Percentiles rank a stretch among this genome's conserved stretches.
Evolutionary conservation across 2,113 vertebrate genomes (phyloP).

Genomic region (Podarcis raffonei): DNA sequence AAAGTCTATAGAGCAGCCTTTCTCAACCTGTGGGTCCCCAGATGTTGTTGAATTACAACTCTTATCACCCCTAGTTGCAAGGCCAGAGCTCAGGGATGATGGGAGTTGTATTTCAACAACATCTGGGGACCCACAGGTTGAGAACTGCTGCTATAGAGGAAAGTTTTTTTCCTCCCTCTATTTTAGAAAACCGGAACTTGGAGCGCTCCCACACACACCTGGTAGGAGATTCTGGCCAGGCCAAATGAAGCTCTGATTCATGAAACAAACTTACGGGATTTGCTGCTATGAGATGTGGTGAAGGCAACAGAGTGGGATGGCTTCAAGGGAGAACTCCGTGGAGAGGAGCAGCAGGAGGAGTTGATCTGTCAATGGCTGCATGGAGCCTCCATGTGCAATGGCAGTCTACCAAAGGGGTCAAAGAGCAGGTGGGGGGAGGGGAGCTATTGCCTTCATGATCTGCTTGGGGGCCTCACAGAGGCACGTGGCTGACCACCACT

Average conservation of each 20-base stretch:
- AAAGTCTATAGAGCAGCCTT: no score
- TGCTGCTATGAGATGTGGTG: neutral
- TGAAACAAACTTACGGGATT: neutral
- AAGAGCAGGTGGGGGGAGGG: no score
- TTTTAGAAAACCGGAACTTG: neutral
- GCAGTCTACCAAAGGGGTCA: neutral
- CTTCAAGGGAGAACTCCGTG: neutral
- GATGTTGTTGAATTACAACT: no score
- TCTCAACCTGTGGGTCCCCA: no score
- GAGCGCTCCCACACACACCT: fast-evolving
- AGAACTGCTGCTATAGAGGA: no score
- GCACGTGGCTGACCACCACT: no score
- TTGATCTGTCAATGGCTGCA: neutral
- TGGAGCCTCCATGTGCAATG: neutral
- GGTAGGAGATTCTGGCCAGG: neutral
- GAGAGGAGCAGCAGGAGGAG: neutral
- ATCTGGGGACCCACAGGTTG: no score
- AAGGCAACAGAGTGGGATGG: neutral
- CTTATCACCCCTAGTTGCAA: no score
- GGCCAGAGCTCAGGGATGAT: no score
- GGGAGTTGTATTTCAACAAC: no score
- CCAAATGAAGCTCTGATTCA: neutral
- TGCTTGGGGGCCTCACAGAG: no score
- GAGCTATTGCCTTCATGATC: no score
- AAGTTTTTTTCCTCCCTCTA: neutral